phyloP scores from a whole-genome alignment of 1,140 invertebrate genomes.

The Aphidius gifuensis region DNA sequence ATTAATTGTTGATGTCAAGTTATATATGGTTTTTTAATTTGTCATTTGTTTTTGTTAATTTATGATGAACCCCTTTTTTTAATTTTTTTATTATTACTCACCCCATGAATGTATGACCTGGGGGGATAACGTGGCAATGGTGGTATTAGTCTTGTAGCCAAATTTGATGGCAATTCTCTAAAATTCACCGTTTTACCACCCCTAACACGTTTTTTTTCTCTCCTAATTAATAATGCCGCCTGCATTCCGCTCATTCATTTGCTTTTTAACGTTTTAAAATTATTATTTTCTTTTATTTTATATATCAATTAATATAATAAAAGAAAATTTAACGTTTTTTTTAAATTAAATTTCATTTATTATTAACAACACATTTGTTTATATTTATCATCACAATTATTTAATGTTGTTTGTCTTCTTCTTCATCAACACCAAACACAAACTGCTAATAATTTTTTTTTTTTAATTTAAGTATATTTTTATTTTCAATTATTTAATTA shows the following conservation, averaged over 20 bases:
- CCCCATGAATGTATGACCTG: slow-evolving; percentile 67
- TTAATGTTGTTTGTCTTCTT: slow-evolving; percentile 1
- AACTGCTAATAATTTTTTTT: background rate
- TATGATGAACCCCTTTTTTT: background rate
- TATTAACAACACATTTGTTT: background rate
- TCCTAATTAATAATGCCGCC: slow-evolving; percentile 84
- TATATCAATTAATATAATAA: background rate
- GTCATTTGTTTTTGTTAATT: background rate
- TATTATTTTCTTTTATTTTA: slow-evolving; percentile 12
- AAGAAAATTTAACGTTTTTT: too few relatives aligned
- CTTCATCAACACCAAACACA: slow-evolving; percentile 11
- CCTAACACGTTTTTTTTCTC: slow-evolving; percentile 77
- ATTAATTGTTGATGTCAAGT: background rate
- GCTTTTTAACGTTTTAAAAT: slow-evolving; percentile 37
- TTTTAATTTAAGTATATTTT: background rate
- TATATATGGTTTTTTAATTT: too few relatives aligned
- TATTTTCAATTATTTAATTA: background rate
- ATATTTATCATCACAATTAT: slow-evolving; percentile 9
- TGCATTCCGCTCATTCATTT: slow-evolving; percentile 70
- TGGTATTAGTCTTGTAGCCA: slow-evolving; percentile 78
- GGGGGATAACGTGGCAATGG: slow-evolving; percentile 82
- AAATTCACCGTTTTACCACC: slow-evolving; percentile 72
- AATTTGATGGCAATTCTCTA: slow-evolving; percentile 77
- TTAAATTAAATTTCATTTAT: too few relatives aligned
- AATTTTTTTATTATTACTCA: slow-evolving; percentile 35